Conservation (phyloP, 2,113 vertebrate genomes). For the Tachysurus fulvidraco region DNA sequence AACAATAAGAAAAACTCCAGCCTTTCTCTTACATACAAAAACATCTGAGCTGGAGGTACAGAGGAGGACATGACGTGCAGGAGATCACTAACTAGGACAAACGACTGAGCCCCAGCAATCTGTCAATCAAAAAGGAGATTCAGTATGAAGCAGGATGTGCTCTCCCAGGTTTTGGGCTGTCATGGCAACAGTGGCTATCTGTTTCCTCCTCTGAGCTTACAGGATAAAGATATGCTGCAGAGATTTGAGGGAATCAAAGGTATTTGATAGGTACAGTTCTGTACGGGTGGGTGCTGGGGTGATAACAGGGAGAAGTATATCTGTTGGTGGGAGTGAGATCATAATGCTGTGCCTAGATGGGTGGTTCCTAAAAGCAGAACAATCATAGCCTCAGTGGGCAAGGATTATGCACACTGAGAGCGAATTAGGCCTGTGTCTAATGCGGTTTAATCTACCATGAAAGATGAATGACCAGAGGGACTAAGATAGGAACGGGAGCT, state of each 20-base stretch:
- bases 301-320: slow-evolving; percentile 11
- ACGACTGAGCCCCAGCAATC: background rate
- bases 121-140: slow-evolving; percentile 28
- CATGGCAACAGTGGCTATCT: slow-evolving; percentile 34
- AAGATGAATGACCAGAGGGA: slow-evolving; percentile 49
- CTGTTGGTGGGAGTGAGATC: slow-evolving; percentile 4
- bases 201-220: slow-evolving; percentile 4
- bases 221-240: slow-evolving; percentile 14
- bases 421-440: slow-evolving; percentile 48
- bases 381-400: slow-evolving; percentile 38
- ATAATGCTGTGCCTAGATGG: slow-evolving; percentile 1
- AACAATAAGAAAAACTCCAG: background rate
- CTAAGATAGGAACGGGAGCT: slow-evolving; percentile 31
- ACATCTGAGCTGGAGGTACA: background rate
- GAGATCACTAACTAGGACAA: slow-evolving; percentile 34
- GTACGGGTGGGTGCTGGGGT: background rate
- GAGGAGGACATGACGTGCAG: slow-evolving; percentile 11
- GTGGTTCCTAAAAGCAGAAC: slow-evolving; percentile 41
- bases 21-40: background rate
- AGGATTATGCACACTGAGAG: slow-evolving; percentile 47
- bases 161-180: slow-evolving; percentile 36
- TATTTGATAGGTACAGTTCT: slow-evolving; percentile 14
- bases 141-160: slow-evolving; percentile 16
- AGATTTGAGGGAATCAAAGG: slow-evolving; percentile 10
- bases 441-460: slow-evolving; percentile 49